phyloP scores from a whole-genome alignment of 1,140 invertebrate genomes.

The Lucilia sericata region DNA sequence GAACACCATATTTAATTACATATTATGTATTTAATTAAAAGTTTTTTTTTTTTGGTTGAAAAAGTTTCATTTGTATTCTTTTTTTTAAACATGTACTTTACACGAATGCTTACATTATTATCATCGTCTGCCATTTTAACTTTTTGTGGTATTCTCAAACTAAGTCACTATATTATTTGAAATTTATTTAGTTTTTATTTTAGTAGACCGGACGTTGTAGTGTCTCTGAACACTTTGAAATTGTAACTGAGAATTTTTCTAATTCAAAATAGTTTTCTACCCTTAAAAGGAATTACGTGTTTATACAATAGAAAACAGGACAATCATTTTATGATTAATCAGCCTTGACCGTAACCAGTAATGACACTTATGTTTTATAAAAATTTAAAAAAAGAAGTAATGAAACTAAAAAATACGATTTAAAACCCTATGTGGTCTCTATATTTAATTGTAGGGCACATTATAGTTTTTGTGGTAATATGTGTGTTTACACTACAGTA shows the following conservation, averaged over 20 bases:
- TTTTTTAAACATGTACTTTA: too few species aligned
- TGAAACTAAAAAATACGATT: neutral
- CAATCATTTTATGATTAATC: neutral
- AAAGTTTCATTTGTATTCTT: too few species aligned
- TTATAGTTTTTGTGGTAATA: neutral
- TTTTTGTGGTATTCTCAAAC: too few species aligned
- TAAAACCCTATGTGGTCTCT: conserved; percentile 1
- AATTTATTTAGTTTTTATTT: too few species aligned
- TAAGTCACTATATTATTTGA: too few species aligned
- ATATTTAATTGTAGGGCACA: neutral
- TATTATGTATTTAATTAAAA: too few species aligned
- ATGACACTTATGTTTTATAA: neutral
- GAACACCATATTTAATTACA: too few species aligned
- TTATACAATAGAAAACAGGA: neutral
- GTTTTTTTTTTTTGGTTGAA: too few species aligned
- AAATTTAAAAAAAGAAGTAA: neutral
- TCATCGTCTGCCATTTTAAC: too few species aligned
- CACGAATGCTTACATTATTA: too few species aligned
- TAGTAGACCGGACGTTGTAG: neutral
- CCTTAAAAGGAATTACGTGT: neutral
- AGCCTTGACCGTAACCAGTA: neutral
- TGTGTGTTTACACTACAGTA: neutral
- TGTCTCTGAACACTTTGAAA: neutral
- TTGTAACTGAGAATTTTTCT: neutral
- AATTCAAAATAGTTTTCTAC: neutral